phyloP scores from a whole-genome alignment of 1,140 invertebrate species.

The Mesaphorura yosii region DNA sequence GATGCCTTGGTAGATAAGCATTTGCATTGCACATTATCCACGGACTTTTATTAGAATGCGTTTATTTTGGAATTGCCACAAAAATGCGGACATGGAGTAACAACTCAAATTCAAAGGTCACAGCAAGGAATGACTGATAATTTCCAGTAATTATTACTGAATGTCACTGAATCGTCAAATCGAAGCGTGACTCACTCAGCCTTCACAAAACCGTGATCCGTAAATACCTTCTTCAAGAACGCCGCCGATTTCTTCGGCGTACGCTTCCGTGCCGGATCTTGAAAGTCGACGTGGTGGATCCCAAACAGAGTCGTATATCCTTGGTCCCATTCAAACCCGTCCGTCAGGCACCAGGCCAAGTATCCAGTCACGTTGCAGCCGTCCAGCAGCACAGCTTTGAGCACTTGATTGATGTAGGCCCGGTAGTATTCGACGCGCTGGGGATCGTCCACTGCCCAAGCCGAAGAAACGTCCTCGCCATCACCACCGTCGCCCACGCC shows the following conservation, averaged over 20 bases:
- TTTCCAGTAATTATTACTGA: too few species aligned
- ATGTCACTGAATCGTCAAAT: too few species aligned
- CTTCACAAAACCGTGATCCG: constrained; percentile 33
- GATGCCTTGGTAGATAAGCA: too few species aligned
- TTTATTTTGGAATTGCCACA: too few species aligned
- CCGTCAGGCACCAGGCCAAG: constrained; percentile 17
- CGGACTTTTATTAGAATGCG: too few species aligned
- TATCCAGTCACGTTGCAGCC: constrained; percentile 20
- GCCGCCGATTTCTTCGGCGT: constrained; percentile 35
- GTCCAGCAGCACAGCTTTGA: constrained; percentile 21
- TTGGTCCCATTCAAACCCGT: constrained; percentile 20
- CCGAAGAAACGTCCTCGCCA: constrained; percentile 30
- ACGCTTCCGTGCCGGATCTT: constrained; percentile 33
- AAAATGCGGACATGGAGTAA: too few species aligned
- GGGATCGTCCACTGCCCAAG: constrained; percentile 36
- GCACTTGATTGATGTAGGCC: constrained; percentile 34
- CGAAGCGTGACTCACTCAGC: too few species aligned
- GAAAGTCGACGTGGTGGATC: constrained; percentile 34
- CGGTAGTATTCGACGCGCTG: constrained; percentile 34
- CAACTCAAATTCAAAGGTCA: too few species aligned
- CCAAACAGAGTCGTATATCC: constrained; percentile 8
- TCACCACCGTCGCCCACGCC: constrained; percentile 36
- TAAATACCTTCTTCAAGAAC: constrained; percentile 32
- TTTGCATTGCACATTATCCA: too few species aligned
- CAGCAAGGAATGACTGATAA: too few species aligned